Conservation (phyloP, 1,140 invertebrate species). For the Eubasilissa regina region DNA sequence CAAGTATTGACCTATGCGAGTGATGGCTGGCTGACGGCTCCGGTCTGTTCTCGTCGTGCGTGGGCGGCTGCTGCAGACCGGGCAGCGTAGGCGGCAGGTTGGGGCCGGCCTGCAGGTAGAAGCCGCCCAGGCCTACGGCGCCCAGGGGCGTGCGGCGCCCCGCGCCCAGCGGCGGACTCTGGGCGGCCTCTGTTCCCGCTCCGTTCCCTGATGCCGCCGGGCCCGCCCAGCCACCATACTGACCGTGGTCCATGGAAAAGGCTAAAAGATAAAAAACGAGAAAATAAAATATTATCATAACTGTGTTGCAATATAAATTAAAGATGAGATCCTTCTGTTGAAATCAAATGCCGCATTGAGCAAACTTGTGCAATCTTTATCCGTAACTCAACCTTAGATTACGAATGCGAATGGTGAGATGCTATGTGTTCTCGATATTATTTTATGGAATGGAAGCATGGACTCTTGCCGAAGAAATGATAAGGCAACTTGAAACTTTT, state of each 20-base stretch:
- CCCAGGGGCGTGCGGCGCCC: conserved; percentile 84
- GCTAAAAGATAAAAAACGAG: background rate
- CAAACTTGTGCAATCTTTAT: no score
- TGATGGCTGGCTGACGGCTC: conserved; percentile 74
- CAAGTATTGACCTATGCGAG: conserved; percentile 62
- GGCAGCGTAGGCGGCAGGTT: conserved; percentile 73
- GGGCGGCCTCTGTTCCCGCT: conserved; percentile 64
- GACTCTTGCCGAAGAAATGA: no score
- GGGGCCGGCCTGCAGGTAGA: conserved; percentile 77
- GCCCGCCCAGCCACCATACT: conserved; percentile 52
- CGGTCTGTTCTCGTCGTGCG: conserved; percentile 86
- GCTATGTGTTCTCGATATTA: no score
- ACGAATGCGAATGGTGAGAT: no score
- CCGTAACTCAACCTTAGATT: no score
- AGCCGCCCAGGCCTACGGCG: conserved; percentile 86
- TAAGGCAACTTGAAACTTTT: no score
- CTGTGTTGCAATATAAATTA: no score
- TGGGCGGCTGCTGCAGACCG: conserved; percentile 72
- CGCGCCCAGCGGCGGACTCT: conserved; percentile 75
- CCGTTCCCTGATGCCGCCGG: conserved; percentile 42
- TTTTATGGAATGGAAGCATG: no score
- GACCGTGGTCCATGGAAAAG: conserved; percentile 52
- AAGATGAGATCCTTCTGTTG: no score
- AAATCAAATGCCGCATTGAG: no score
- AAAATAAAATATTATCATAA: conserved; percentile 9